Evolutionary conservation across 2,113 vertebrate genomes (phyloP), one percentile per base, ranked within the genome.

Genomic region (Ginglymostoma cirratum): DNA sequence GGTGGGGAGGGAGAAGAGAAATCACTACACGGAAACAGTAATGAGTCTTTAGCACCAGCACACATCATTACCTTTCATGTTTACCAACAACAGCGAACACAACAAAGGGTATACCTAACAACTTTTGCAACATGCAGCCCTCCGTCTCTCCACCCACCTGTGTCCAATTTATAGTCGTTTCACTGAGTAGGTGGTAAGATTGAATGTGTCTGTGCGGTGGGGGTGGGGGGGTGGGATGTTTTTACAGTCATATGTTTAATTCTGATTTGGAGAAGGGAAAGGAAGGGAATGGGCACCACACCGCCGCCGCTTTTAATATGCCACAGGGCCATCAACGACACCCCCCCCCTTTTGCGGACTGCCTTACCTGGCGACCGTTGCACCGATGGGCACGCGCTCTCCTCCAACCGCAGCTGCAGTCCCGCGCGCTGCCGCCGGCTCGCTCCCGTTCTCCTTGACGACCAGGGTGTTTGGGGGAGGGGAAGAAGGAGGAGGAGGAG

Each of bases 371-470:
- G 17, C 80, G 30, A 30, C 67, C 5, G 72, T 24, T 72, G 70
- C 78, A 80, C 78, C n/a, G 14, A 14, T 38, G 14, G 38, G 38
- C 78, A 45, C 38, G 17, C 15, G 61, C 89, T 93, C 61, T 19
- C 2, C 34, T 65, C 89, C 34, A 2, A 34, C 55, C 17, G 15
- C 87, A 19, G 30, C 61, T 34, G 30, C 72, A 2, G 72, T 12
- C 17, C 69, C 27, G 70, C 24, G 83, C 87, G 61, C 24, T 90
- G 87, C 87, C 34, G 52, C 52, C 52, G 52, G 55, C 55, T 61
- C 52, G 87, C 52, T 55, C 87, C 52, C 55, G 87, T 15, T 61
- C 89, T 67, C 61, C 89, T 93, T 93, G 61, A 93, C 89, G 89
- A 93, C 89, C 6, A 61, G 72, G 27, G 24, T 27, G 70, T 5